These are phyloP conservation scores for Acrossocheilus wenchowensis DNA, from an alignment of 2,797 vertebrate species.

Conservation along the genomic window DNA sequence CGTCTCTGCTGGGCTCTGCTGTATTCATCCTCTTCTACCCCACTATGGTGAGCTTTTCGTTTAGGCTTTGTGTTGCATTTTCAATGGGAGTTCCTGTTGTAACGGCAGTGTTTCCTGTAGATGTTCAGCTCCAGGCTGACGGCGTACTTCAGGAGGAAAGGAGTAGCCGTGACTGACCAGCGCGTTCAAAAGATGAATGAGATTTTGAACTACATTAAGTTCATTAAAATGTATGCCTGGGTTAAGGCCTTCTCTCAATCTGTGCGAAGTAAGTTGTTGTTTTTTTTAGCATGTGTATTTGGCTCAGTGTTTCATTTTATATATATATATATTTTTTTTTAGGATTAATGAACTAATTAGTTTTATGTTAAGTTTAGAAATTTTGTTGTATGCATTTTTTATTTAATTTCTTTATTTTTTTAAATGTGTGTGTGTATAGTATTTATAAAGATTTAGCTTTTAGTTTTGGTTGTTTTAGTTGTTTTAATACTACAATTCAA, in stretches of 20 bases:
- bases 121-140: conserved; percentile 93
- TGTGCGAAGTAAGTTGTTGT: conserved; percentile 82
- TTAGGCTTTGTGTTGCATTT: neutral
- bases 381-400: no score
- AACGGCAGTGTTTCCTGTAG: conserved; percentile 66
- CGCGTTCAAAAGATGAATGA: conserved; percentile 97
- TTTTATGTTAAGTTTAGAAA: no score
- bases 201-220: conserved; percentile 92
- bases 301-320: neutral
- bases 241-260: conserved; percentile 91
- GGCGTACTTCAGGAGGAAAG: conserved; percentile 90
- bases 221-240: conserved; percentile 97
- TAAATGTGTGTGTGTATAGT: no score
- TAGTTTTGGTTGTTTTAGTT: no score
- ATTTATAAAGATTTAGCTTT: no score
- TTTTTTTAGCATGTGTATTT: neutral
- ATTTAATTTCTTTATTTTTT: no score
- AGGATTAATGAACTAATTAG: neutral
- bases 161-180: conserved; percentile 84
- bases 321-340: no score
- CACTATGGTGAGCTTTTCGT: conserved; percentile 85
- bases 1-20: conserved; percentile 90
- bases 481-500: no score
- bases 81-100: neutral
- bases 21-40: conserved; percentile 95